These are phyloP conservation scores for Drosophila nr. perissopoda DNA, from an alignment of 2,888 invertebrate genomes.

Conservation along the genomic window DNA sequence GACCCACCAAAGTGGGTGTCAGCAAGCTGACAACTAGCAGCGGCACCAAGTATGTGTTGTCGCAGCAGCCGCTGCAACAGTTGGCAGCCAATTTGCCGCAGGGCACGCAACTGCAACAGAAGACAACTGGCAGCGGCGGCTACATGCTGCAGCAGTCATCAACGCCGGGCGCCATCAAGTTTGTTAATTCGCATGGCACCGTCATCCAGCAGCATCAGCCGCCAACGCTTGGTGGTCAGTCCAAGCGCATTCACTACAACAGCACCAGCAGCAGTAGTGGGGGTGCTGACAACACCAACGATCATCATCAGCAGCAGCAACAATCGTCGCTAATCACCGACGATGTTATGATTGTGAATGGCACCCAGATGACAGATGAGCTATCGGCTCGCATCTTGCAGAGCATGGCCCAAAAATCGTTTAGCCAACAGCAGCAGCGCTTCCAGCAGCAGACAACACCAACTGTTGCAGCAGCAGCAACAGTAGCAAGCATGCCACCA, in stretches of 20 bases:
- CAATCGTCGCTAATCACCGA: slow-evolving; percentile 78
- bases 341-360: slow-evolving; percentile 85
- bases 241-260: slow-evolving; percentile 60
- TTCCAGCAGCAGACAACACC: slow-evolving; percentile 63
- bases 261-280: slow-evolving; percentile 50
- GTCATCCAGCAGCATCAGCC: slow-evolving; percentile 83
- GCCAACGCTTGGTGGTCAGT: slow-evolving; percentile 20
- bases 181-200: slow-evolving; percentile 85
- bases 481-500: slow-evolving; percentile 73
- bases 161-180: slow-evolving; percentile 79
- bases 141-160: slow-evolving; percentile 65
- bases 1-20: slow-evolving; percentile 32
- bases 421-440: slow-evolving; percentile 73
- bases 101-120: slow-evolving; percentile 82
- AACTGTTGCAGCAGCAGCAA: slow-evolving; percentile 48
- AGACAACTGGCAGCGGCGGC: slow-evolving; percentile 48
- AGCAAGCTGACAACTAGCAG: slow-evolving; percentile 64
- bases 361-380: slow-evolving; percentile 85
- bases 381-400: slow-evolving; percentile 84
- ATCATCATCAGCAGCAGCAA: slow-evolving; percentile 46
- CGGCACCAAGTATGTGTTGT: slow-evolving; percentile 75
- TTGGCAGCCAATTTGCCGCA: slow-evolving; percentile 78
- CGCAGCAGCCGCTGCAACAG: slow-evolving; percentile 68
- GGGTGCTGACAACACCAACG: slow-evolving; percentile 41
- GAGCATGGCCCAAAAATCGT: slow-evolving; percentile 85